phyloP scores from a whole-genome alignment of 2,797 vertebrate genomes.

The Peromyscus aztecus region DNA sequence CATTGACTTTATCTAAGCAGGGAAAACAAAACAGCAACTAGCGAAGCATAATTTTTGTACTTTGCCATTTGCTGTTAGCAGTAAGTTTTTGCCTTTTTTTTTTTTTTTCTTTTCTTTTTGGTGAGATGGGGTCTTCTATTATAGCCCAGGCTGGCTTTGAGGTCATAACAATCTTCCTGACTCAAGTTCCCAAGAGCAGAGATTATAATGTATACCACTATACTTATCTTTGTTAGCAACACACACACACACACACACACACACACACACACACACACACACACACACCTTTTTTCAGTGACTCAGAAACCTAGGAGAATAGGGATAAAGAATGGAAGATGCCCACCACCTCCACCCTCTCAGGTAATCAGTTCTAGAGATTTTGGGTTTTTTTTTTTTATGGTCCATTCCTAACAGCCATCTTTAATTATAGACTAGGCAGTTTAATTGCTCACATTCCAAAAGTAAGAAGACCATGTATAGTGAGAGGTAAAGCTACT shows the following conservation, averaged over 20 bases:
- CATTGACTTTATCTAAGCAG: conserved; percentile 13
- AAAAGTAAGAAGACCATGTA: conserved; percentile 3
- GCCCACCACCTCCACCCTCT: background rate
- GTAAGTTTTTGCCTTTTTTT: background rate
- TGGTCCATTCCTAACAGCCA: background rate
- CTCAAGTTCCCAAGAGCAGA: background rate
- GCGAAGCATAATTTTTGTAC: conserved; percentile 16
- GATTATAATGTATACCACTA: background rate
- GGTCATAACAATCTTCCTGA: background rate
- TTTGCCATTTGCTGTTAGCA: background rate
- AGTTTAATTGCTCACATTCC: conserved; percentile 43
- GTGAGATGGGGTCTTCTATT: background rate
- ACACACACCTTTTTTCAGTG: background rate
- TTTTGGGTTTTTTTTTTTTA: background rate
- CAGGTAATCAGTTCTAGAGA: background rate
- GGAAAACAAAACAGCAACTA: conserved; percentile 1
- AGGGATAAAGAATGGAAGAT: background rate
- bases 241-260: background rate
- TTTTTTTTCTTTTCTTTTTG: background rate
- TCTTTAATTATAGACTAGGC: background rate
- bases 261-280: background rate
- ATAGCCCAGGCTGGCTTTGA: background rate
- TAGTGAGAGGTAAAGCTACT: background rate
- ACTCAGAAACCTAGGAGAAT: background rate
- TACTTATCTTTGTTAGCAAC: background rate